Percentiles rank a stretch among this genome's conserved stretches.
phyloP scores from a whole-genome alignment of 2,113 vertebrate genomes.

The Stictonetta naevosa region DNA sequence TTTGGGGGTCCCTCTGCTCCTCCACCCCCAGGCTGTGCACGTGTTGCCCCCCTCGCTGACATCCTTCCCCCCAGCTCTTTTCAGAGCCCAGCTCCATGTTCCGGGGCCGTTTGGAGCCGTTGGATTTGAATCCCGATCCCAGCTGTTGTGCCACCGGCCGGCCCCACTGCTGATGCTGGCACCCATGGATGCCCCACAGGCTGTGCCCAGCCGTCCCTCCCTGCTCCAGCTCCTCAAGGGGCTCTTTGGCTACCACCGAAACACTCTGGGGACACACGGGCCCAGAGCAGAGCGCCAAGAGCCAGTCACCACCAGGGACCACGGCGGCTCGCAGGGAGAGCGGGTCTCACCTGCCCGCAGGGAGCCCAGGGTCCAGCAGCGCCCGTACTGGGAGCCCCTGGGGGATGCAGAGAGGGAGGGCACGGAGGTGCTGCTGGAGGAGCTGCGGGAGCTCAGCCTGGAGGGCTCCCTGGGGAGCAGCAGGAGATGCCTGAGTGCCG shows the following conservation, averaged over 20 bases:
- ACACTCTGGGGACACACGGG: not conserved
- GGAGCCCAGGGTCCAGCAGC: not conserved
- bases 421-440: not conserved
- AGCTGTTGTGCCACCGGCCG: not conserved
- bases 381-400: not conserved
- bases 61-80: not conserved
- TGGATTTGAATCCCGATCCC: not conserved
- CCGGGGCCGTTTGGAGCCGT: not conserved
- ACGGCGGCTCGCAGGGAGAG: not conserved
- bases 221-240: constrained; percentile 19
- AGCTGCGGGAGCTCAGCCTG: not conserved
- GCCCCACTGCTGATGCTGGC: not conserved
- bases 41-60: not conserved
- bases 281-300: not conserved
- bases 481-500: not conserved
- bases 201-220: not conserved
- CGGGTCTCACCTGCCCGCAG: not conserved
- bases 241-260: not conserved
- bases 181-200: not conserved
- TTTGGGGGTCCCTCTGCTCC: not conserved
- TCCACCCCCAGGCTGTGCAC: not conserved
- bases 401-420: not conserved
- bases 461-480: not conserved
- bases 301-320: accelerated
- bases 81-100: not conserved